These are phyloP conservation scores for Molossus alvarezi DNA, from an alignment of 2,797 vertebrate genomes.

Conservation along the genomic window DNA sequence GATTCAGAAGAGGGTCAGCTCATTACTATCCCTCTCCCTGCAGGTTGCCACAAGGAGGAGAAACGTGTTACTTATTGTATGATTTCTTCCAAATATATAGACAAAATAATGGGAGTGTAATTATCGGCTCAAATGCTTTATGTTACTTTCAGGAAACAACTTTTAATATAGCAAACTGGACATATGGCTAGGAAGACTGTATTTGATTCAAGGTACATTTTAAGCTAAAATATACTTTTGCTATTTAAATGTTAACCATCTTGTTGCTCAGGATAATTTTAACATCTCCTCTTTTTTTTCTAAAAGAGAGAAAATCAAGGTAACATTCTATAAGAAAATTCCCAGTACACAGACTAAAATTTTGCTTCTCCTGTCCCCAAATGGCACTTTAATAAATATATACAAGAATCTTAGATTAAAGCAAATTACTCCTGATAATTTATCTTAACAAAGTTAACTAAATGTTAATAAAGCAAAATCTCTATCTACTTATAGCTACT, in stretches of 20 bases:
- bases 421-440: neutral
- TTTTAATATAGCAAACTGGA: neutral
- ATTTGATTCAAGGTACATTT: neutral
- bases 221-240: constrained; percentile 41
- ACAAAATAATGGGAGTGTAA: neutral
- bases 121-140: constrained; percentile 1
- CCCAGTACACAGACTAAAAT: neutral
- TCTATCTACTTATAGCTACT: constrained; percentile 16
- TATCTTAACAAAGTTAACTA: constrained; percentile 8
- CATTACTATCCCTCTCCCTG: neutral
- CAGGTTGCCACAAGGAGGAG: neutral
- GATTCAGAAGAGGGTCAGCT: neutral
- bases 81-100: constrained; percentile 10
- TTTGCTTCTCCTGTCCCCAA: neutral
- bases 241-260: neutral
- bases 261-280: constrained; percentile 43
- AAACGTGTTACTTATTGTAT: neutral
- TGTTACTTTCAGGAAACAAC: constrained; percentile 30
- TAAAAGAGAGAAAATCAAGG: neutral
- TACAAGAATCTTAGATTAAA: neutral
- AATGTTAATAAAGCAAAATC: constrained; percentile 60
- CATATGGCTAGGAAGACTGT: neutral
- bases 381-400: neutral
- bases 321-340: constrained; percentile 10
- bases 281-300: neutral